These are phyloP conservation scores for Aradus depressus DNA, from an alignment of 2,888 invertebrate genomes.

Conservation along the genomic window DNA sequence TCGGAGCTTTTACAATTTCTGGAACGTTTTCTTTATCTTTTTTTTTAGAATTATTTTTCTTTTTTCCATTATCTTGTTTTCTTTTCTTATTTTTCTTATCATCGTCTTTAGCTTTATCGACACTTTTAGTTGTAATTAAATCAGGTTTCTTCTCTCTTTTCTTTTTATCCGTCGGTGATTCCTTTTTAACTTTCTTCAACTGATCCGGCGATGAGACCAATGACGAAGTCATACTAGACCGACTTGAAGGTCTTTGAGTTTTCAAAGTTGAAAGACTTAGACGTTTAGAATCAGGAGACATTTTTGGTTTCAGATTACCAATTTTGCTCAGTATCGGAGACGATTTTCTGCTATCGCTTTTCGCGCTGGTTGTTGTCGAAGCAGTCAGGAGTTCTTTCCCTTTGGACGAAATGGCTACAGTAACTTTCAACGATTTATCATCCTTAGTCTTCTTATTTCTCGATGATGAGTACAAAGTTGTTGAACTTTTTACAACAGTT, in stretches of 20 bases:
- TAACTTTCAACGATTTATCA: constrained; percentile 40
- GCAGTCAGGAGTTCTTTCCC: constrained; percentile 35
- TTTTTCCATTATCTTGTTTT: constrained; percentile 30
- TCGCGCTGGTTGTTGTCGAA: constrained; percentile 28
- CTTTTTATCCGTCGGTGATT: constrained; percentile 23
- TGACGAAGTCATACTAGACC: constrained; percentile 18
- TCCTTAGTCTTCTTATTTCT: constrained; percentile 31
- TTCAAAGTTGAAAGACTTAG: background rate
- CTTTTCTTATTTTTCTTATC: constrained; percentile 32
- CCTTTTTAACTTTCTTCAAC: constrained; percentile 20
- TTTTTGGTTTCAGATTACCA: constrained; percentile 12
- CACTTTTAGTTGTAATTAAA: constrained; percentile 31
- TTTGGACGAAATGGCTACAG: constrained; percentile 38
- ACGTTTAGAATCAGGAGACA: constrained; percentile 14
- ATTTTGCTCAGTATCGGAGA: constrained; percentile 17
- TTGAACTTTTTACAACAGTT: constrained; percentile 38
- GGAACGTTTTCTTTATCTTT: constrained; percentile 30
- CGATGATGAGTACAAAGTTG: constrained; percentile 36
- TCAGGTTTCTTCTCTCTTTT: constrained; percentile 33
- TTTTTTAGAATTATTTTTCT: constrained; percentile 30
- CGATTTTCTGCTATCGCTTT: constrained; percentile 22
- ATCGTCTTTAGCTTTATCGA: constrained; percentile 22
- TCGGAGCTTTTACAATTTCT: background rate
- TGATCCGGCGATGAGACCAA: constrained; percentile 21
- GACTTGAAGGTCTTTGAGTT: constrained; percentile 19